phyloP scores from a whole-genome alignment of 2,113 vertebrate genomes.

The Saimiri boliviensis region DNA sequence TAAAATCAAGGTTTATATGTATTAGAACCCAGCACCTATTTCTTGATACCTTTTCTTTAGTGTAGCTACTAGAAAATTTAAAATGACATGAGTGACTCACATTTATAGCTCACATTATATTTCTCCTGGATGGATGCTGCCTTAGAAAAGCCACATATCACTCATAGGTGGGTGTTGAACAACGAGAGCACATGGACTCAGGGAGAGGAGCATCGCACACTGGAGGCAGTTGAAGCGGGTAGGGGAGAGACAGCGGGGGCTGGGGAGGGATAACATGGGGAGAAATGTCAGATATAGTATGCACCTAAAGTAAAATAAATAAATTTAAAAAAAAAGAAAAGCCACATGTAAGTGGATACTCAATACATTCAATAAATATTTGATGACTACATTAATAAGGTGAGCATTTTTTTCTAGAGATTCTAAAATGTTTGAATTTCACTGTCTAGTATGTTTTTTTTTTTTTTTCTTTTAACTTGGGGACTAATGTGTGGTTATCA shows the following conservation, averaged over 20 bases:
- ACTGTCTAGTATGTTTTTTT: background rate
- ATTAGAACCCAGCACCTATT: background rate
- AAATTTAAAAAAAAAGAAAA: background rate
- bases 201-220: no score
- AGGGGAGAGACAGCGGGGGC: no score
- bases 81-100: background rate
- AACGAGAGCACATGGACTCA: no score
- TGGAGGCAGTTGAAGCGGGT: no score
- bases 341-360: background rate
- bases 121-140: background rate
- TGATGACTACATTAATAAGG: background rate
- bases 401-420: background rate
- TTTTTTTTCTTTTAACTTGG: background rate
- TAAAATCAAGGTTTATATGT: background rate
- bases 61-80: background rate
- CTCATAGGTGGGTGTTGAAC: no score
- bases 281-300: no score
- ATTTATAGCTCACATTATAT: background rate
- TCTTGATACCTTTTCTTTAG: background rate
- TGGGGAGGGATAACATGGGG: no score
- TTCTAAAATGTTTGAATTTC: background rate
- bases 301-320: no score
- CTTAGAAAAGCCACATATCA: background rate
- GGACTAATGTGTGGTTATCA: background rate
- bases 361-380: background rate